These are phyloP conservation scores for Masnerella sp. DNA, from an alignment of 2,888 invertebrate species.

Conservation along the genomic window DNA sequence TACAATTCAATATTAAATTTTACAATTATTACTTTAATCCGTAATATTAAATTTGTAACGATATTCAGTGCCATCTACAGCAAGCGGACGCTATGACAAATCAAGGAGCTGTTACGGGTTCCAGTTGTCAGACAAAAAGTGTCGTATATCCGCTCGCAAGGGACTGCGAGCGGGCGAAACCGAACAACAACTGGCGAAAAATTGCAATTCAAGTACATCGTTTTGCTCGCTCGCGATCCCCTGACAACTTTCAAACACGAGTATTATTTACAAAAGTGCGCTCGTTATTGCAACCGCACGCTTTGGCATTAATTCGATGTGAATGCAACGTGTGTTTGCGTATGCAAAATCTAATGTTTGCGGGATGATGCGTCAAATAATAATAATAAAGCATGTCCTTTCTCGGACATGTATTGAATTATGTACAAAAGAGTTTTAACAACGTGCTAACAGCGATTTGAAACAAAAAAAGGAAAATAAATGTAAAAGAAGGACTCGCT, in stretches of 20 bases:
- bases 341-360: slow-evolving; percentile 41
- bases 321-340: slow-evolving; percentile 53
- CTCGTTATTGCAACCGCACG: slow-evolving; percentile 66
- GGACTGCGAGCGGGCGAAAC: slow-evolving; percentile 22
- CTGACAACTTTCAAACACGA: slow-evolving; percentile 47
- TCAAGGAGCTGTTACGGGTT: slow-evolving; percentile 28
- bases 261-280: slow-evolving; percentile 68
- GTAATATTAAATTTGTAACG: slow-evolving; percentile 52
- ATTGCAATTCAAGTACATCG: too few relatives aligned
- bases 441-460: slow-evolving; percentile 58
- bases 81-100: slow-evolving; percentile 42
- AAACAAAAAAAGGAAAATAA: slow-evolving; percentile 10
- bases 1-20: slow-evolving; percentile 57
- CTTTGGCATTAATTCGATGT: slow-evolving; percentile 70
- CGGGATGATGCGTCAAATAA: slow-evolving; percentile 35
- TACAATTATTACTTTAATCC: slow-evolving; percentile 51
- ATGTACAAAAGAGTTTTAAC: slow-evolving; percentile 45
- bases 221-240: slow-evolving; percentile 22
- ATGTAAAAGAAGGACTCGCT: slow-evolving; percentile 8
- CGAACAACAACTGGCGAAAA: neutral
- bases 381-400: too few relatives aligned
- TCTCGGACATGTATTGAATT: slow-evolving; percentile 2
- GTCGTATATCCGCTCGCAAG: slow-evolving; percentile 27
- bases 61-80: slow-evolving; percentile 48
- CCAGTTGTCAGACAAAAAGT: slow-evolving; percentile 16